phyloP scores from a whole-genome alignment of 2,888 invertebrate species.

The Copidosoma aretas region DNA sequence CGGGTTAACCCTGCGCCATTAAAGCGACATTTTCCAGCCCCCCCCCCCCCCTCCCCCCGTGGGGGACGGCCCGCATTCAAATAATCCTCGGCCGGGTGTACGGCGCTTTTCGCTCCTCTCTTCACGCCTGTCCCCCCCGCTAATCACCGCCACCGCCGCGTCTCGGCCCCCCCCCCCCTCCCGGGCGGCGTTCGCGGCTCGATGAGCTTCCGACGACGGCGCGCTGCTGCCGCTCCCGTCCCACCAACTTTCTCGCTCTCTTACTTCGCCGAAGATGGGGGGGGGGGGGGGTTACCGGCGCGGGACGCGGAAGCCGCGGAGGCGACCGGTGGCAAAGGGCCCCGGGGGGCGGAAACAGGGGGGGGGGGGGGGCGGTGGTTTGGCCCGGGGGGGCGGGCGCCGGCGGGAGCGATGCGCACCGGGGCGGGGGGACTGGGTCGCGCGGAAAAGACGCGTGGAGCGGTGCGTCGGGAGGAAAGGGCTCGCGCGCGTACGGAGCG shows the following conservation, averaged over 20 bases:
- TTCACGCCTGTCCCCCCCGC: constrained; percentile 52
- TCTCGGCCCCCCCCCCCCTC: constrained; percentile 51
- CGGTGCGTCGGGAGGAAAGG: no score
- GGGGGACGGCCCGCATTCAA: no score
- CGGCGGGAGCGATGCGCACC: no score
- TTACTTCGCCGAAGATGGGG: not conserved
- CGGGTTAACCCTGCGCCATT: constrained; percentile 15
- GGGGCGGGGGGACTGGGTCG: no score
- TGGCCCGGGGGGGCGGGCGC: no score
- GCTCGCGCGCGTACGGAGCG: no score
- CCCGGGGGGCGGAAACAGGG: not conserved
- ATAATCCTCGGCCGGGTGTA: no score
- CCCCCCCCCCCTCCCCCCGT: constrained; percentile 38
- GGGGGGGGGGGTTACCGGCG: not conserved
- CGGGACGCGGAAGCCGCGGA: not conserved
- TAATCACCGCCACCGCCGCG: constrained; percentile 59
- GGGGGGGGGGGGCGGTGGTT: no score
- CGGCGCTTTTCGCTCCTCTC: constrained; percentile 34
- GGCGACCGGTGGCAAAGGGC: not conserved
- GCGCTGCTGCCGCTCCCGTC: not conserved
- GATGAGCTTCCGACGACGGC: constrained; percentile 1
- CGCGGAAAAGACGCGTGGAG: no score
- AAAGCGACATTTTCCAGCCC: constrained; percentile 63
- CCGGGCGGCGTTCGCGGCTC: constrained; percentile 10
- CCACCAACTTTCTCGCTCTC: no score